Evolutionary conservation across 2,113 vertebrate genomes (phyloP).

Genomic region (Nipponia nippon): DNA sequence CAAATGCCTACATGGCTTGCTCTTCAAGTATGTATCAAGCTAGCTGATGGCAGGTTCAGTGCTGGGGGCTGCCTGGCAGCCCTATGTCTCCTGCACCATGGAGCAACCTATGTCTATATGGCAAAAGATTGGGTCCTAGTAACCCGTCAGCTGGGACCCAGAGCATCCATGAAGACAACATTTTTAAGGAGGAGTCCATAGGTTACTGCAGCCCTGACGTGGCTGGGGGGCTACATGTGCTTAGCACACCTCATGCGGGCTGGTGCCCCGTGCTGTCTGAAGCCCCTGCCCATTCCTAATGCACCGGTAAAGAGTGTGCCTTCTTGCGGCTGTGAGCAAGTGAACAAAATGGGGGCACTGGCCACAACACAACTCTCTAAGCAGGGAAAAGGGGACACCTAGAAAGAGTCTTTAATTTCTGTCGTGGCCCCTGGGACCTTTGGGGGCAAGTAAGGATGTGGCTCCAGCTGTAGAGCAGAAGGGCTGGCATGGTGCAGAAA

Average conservation of each 20-base stretch:
- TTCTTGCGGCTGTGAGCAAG: neutral
- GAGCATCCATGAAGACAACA: fast-evolving
- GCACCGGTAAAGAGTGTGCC: neutral
- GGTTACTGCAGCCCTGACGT: neutral
- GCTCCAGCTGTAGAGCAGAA: neutral
- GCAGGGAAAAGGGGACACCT: neutral
- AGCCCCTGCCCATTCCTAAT: neutral
- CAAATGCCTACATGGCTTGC: neutral
- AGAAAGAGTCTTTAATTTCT: neutral
- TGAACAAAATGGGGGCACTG: fast-evolving
- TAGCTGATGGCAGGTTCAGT: neutral
- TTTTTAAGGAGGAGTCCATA: neutral
- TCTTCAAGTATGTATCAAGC: neutral
- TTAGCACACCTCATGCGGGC: fast-evolving
- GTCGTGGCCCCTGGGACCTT: fast-evolving
- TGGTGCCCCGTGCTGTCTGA: neutral
- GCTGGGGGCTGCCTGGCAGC: neutral
- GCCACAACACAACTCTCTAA: neutral
- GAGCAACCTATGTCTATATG: neutral
- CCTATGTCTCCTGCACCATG: fast-evolving
- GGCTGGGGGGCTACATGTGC: too few species aligned
- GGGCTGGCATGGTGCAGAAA: neutral
- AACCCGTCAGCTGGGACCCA: fast-evolving
- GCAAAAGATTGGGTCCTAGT: neutral
- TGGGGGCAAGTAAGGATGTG: neutral